A percentile compares a stretch with the other conserved stretches of the same genome.
phyloP scores from a whole-genome alignment of 2,797 vertebrate species.

The Oreochromis mossambicus region DNA sequence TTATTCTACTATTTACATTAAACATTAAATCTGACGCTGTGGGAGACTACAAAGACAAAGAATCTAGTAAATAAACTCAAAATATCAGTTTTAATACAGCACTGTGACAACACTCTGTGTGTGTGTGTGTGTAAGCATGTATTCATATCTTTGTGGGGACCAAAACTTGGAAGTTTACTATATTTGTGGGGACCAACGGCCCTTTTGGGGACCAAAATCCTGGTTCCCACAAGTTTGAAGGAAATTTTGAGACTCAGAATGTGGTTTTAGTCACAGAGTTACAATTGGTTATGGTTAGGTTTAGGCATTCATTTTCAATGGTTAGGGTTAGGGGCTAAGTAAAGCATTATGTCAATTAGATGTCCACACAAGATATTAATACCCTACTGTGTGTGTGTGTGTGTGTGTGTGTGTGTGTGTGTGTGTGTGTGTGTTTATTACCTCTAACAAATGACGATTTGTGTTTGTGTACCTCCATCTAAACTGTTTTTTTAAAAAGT shows the following conservation, averaged over 20 bases:
- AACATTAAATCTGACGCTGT: not conserved
- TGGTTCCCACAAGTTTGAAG: not conserved
- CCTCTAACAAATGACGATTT: too few relatives aligned
- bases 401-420: not conserved
- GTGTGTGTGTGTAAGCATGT: not conserved
- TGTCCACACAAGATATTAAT: not conserved
- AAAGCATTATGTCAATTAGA: not conserved
- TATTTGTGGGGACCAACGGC: not conserved
- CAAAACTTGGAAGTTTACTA: not conserved
- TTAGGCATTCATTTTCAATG: not conserved
- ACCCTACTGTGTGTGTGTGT: not conserved
- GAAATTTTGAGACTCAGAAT: not conserved
- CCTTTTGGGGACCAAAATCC: fast-evolving
- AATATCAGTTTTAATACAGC: not conserved
- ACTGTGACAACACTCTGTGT: not conserved
- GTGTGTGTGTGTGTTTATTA: not conserved
- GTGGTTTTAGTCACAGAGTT: not conserved
- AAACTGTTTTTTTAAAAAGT: not conserved
- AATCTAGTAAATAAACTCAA: not conserved
- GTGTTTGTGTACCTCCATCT: constrained; percentile 15
- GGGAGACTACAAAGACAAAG: not conserved
- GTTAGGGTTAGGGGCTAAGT: not conserved
- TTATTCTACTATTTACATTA: not conserved
- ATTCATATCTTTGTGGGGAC: not conserved
- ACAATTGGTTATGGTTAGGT: not conserved